These are phyloP conservation scores for Corynorhinus townsendii DNA, from an alignment of 2,113 vertebrate species.

Conservation along the genomic window DNA sequence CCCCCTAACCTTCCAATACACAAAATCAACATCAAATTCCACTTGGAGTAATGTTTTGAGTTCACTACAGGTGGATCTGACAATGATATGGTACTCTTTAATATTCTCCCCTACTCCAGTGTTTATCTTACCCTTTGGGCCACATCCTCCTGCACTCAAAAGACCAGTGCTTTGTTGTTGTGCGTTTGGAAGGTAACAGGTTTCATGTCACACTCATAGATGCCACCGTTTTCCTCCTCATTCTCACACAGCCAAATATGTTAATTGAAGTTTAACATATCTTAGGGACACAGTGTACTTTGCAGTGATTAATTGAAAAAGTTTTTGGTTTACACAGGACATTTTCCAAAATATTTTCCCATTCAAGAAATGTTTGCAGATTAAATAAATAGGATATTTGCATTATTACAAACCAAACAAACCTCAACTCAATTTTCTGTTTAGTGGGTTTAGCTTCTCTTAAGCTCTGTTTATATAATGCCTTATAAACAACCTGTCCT, in stretches of 20 bases:
- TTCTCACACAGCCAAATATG: conserved; percentile 46
- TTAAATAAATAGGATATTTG: conserved; percentile 17
- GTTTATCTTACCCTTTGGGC: background rate
- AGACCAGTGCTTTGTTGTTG: background rate
- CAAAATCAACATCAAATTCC: background rate
- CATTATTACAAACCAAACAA: conserved; percentile 11
- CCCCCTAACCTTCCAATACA: background rate
- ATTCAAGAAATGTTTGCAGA: conserved; percentile 38
- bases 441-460: conserved; percentile 3
- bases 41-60: background rate
- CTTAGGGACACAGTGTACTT: conserved; percentile 71
- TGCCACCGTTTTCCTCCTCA: conserved; percentile 17
- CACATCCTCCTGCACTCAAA: background rate
- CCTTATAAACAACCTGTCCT: background rate
- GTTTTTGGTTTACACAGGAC: conserved; percentile 60
- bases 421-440: background rate
- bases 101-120: background rate
- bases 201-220: conserved; percentile 37
- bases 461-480: background rate
- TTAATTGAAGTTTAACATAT: conserved; percentile 58
- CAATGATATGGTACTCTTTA: background rate
- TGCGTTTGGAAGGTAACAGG: background rate
- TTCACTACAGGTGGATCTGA: background rate
- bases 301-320: conserved; percentile 67
- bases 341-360: conserved; percentile 59